Conservation (phyloP, 1,140 invertebrate species). For the Drosophila eugracilis region DNA sequence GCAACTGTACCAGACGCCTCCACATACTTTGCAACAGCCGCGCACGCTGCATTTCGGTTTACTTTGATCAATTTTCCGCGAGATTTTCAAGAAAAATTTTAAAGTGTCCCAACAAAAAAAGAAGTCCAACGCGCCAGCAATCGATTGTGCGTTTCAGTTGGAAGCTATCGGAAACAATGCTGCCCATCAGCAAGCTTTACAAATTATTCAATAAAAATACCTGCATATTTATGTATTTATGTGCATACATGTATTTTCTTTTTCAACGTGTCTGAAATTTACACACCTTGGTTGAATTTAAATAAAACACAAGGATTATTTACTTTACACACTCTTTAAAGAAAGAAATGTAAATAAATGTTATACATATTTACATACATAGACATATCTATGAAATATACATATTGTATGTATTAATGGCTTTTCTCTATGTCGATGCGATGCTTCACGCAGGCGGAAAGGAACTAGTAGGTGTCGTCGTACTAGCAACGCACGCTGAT, state of each 20-base stretch:
- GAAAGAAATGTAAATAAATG: too few species aligned
- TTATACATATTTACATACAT: too few species aligned
- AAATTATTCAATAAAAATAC: background rate
- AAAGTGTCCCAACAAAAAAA: slow-evolving; percentile 1
- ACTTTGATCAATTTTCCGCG: slow-evolving; percentile 11
- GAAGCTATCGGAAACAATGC: background rate
- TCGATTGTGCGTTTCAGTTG: slow-evolving; percentile 19
- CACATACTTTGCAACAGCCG: slow-evolving; percentile 40
- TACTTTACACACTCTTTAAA: too few species aligned
- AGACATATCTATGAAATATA: too few species aligned
- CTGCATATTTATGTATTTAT: too few species aligned
- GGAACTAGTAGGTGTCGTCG: background rate
- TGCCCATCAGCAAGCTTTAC: background rate
- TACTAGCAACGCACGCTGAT: slow-evolving; percentile 17
- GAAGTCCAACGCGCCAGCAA: slow-evolving; percentile 41
- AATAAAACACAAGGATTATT: too few species aligned
- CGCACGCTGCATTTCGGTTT: slow-evolving; percentile 44
- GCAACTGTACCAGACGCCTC: slow-evolving; percentile 10
- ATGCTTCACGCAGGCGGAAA: background rate
- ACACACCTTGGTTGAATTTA: too few species aligned
- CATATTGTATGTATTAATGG: too few species aligned
- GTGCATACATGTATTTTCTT: too few species aligned
- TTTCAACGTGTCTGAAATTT: too few species aligned
- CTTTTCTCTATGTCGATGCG: too few species aligned
- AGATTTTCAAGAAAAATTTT: background rate